A percentile compares a stretch with the other conserved stretches of the same genome.
phyloP scores from a whole-genome alignment of 2,797 vertebrate species.

The Acanthornis magna region DNA sequence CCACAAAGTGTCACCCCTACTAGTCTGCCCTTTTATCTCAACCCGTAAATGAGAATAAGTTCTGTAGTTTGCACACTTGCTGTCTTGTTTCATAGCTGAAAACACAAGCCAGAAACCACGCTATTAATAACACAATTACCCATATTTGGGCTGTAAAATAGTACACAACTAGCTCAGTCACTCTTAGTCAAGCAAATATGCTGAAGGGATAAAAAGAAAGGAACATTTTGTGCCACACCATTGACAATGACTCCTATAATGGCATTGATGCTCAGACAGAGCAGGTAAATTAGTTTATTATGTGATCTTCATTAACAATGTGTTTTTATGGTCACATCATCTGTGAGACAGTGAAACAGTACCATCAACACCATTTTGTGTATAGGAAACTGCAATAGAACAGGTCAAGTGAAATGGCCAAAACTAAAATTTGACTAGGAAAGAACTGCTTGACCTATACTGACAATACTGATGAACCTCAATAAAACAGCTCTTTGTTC shows the following conservation, averaged over 20 bases:
- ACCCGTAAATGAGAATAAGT: not conserved
- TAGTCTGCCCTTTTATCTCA: not conserved
- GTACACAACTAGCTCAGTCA: not conserved
- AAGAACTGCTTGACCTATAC: not conserved
- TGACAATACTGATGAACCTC: not conserved
- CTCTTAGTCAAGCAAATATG: not conserved
- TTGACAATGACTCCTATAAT: not conserved
- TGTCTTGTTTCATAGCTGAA: not conserved
- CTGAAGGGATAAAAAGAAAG: not conserved
- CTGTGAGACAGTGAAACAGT: not conserved
- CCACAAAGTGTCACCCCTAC: not conserved
- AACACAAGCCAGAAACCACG: not conserved
- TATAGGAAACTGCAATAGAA: not conserved
- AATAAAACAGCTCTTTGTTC: not conserved
- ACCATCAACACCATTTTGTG: not conserved
- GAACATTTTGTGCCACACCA: not conserved
- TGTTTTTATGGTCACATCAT: not conserved
- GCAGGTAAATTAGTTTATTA: not conserved
- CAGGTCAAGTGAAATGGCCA: not conserved
- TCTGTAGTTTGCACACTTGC: not conserved
- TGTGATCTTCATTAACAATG: not conserved
- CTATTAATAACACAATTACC: not conserved
- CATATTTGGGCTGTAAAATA: not conserved
- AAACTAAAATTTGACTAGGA: not conserved
- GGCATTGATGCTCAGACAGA: not conserved